Base-by-base conservation (phyloP, 2,888 invertebrate species). In the Polyploca ridens region DNA sequence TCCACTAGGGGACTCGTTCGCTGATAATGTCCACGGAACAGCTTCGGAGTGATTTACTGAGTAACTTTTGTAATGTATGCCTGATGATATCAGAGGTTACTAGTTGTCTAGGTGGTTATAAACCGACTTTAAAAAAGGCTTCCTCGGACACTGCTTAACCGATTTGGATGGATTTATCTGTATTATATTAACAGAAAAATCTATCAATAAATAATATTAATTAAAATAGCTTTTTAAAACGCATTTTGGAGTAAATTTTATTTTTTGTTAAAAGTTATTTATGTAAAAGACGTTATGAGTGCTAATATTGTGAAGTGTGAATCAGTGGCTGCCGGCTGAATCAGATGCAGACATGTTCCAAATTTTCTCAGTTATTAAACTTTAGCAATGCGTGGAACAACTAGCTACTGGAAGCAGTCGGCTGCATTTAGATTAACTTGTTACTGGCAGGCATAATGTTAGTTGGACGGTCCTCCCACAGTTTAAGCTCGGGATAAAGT, bases 351-450 rank as follows among this genome's bases (percentile, higher is more conserved):
- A 79, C 82, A 79, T 80, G 84, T 82, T 82, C 82, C 79, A 82
- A 91, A 90, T 90, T 90, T 88, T 89, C 85, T 83, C 82, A 84
- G 89, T 90, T 90, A 90, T 87, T 85, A 90, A 93, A 93, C 84
- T 92, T 90, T 71, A 82, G 74, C 85, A 87, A 90, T 93, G 93
- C 93, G 90, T 92, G 87, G 81, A 78, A 80, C 84, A 85, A 84
- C 87, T 85, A 88, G 82, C 86, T 86, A 72, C 86, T 83, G 74
- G 86, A 86, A 86, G 89, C 88, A 91, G 90, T 86, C 87, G 86
- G 90, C 83, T 90, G 90, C 90, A 93, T 94, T 93, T 91, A 93
- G 90, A 93, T 93, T 91, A 93, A 93, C 91, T 93, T 93, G 93
- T 93, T 92, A 93, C 91, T 89, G 85, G 90, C 92, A 93, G 91